Evolutionary conservation across 1,140 invertebrate genomes (phyloP), one percentile per base, ranked within the genome.

Genomic region (Cyclargus thomasi): DNA sequence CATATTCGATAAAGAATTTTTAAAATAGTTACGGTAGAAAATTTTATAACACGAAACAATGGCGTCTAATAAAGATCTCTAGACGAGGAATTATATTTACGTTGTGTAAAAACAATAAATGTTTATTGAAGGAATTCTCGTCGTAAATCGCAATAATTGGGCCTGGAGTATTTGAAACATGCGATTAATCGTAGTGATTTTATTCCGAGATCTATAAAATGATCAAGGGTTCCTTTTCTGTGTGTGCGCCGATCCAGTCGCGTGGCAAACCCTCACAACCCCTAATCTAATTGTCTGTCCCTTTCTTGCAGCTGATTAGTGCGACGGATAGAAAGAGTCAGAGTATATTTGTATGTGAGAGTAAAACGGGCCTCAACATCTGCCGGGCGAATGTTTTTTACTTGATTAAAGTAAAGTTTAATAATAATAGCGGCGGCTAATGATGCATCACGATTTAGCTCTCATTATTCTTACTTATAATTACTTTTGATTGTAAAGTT

Each of bases 221-320:
- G 74, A 85, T 83, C 77, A 76, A 85, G 80, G 80, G 80, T 79
- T 79, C 74, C 62, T 17, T 65, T 21, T 70, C 67, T 77, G 69
- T 86, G 79, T 72, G 79, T 80, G 78, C 68, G 70, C 71, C 68
- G 70, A 67, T 69, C 74, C 79, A 79, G 80, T 85, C 83, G 87
- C 85, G 81, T 85, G 82, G 78, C 80, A 81, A 76, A 81, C 81
- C 79, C 82, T 85, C 79, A 67, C 85, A 85, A 82, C 84, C 86
- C 86, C 83, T 82, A 85, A 81, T 83, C 21, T 63, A 69, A 76
- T 64, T 70, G 71, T 59, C 22, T 62, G 3, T 87, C 81, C 70
- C 79, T 74, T 71, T 82, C 76, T 53, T n/a, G 39, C 67, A n/a
- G 21, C 10, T 3, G 11, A 55, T 64, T 69, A 11, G 67, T 17